phyloP scores from a whole-genome alignment of 2,888 invertebrate genomes.

The Pilophorus perplexus region DNA sequence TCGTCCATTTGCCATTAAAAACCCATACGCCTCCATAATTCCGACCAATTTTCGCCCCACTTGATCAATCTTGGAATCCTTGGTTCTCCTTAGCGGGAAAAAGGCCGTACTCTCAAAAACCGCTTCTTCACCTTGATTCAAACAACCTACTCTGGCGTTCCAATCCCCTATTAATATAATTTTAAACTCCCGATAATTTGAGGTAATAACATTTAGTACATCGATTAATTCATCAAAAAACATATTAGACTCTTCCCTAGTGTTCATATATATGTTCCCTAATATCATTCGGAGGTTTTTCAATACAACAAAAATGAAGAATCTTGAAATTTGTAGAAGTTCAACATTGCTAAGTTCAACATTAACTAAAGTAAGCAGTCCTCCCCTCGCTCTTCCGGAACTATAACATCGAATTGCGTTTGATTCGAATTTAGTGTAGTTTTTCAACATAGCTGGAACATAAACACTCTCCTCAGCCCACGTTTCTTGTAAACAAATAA shows the following conservation, averaged over 20 bases:
- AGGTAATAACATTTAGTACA: no score
- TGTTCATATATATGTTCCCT: background rate
- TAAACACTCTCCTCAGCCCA: background rate
- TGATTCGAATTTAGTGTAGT: background rate
- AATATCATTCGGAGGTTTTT: background rate
- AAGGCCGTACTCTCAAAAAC: no score
- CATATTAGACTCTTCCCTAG: background rate
- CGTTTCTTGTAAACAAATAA: conserved; percentile 2
- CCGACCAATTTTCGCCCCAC: no score
- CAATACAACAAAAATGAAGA: background rate
- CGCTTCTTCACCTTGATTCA: no score
- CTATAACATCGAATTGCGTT: background rate
- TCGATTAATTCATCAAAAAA: background rate
- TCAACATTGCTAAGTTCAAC: background rate
- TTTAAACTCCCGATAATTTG: no score
- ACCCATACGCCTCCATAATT: no score
- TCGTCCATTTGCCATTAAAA: no score
- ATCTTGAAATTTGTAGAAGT: background rate
- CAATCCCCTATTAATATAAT: no score
- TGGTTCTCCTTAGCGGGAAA: no score
- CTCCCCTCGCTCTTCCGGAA: background rate
- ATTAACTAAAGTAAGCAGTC: background rate
- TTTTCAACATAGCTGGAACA: background rate
- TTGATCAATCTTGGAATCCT: no score
- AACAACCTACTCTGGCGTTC: no score